Conservation (phyloP, 2,113 vertebrate genomes). For the Apeltes quadracus region DNA sequence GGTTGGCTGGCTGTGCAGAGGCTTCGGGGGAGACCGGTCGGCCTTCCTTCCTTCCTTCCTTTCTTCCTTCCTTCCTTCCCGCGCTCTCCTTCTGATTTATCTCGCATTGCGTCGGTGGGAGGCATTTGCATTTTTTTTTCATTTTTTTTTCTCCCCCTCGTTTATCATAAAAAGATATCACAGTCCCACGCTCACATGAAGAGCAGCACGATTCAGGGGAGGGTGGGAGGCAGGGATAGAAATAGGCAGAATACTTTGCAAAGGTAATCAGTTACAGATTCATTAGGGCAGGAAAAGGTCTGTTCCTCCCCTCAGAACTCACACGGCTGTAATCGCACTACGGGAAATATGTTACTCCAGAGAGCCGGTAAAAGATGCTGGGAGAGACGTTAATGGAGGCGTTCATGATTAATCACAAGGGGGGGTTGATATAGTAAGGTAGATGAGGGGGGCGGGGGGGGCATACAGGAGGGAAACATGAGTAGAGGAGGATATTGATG, state of each 20-base stretch:
- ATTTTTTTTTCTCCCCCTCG: constrained; percentile 76
- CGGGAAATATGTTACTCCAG: constrained; percentile 46
- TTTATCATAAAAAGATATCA: constrained; percentile 82
- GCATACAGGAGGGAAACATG: constrained; percentile 41
- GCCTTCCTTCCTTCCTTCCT: constrained; percentile 63
- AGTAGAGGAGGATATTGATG: constrained; percentile 54
- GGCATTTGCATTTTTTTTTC: constrained; percentile 80
- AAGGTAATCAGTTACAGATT: constrained; percentile 65
- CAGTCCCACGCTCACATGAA: constrained; percentile 79
- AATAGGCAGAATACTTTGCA: constrained; percentile 66
- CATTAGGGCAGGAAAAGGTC: constrained; percentile 6
- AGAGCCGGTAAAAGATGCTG: constrained; percentile 5
- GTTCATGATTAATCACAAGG: constrained; percentile 53
- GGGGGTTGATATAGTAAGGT: constrained; percentile 34
- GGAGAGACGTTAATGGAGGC: constrained; percentile 24
- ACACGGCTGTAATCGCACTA: constrained; percentile 46
- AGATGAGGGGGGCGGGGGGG: constrained; percentile 13
- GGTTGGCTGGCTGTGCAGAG: constrained; percentile 60
- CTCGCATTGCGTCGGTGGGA: constrained; percentile 77
- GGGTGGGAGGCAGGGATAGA: constrained; percentile 60
- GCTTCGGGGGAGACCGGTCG: constrained; percentile 51
- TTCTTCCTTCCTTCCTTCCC: constrained; percentile 62
- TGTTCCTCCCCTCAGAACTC: not conserved
- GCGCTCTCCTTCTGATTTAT: constrained; percentile 71
- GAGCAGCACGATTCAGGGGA: constrained; percentile 75